Base-by-base conservation (phyloP, 92 coral and sea anemone genomes). In the Epizoanthus stellaris region DNA sequence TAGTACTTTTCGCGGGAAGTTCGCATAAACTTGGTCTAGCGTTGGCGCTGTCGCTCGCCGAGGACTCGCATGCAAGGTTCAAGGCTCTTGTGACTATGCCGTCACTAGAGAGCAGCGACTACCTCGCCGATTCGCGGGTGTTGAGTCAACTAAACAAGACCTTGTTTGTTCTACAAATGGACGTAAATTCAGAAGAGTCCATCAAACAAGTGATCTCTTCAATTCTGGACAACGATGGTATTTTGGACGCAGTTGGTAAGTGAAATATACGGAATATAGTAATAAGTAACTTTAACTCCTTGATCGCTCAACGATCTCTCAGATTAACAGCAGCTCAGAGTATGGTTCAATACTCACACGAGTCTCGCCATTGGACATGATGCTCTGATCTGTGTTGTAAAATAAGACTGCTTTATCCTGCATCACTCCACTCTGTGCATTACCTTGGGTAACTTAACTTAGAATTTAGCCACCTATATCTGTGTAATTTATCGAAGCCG, bases 61-160 rank as follows among this genome's bases (percentile, higher is more conserved):
- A 92, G 56, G 98, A 96, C 70, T 72, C 98, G 60, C 91, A 83
- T n/a, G 64, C 90, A 17, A 81, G 93, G 10, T 96, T 92, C 81
- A 96, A 96, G 87, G 97, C 92, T 5, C 82, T 96, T 15, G 98
- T 96, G 8, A 89, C 98, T 21, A 95, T 96, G 95, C 95, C 99
- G 5, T 94, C 99, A 5, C 89, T 92, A 0, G 80, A 88, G 38
- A 89, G 95, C 71, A 90, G 93, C 70, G 99, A 96, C 19, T 91
- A 92, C 65, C 75, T 96, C n/a, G 98, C 93, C 5, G 99, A 96
- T 45, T 73, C 99, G 1, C 85, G 94, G 76, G 89, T 94, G 13
- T 87, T 94, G 54, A 93, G 93, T 40, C 65, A 89, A 13, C 82
- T 94, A 25, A 96, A 94, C 91, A 91, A 92, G 79, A 96, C 95